These are phyloP conservation scores for Neostethus bicornis DNA, from an alignment of 2,797 vertebrate species.

Conservation along the genomic window DNA sequence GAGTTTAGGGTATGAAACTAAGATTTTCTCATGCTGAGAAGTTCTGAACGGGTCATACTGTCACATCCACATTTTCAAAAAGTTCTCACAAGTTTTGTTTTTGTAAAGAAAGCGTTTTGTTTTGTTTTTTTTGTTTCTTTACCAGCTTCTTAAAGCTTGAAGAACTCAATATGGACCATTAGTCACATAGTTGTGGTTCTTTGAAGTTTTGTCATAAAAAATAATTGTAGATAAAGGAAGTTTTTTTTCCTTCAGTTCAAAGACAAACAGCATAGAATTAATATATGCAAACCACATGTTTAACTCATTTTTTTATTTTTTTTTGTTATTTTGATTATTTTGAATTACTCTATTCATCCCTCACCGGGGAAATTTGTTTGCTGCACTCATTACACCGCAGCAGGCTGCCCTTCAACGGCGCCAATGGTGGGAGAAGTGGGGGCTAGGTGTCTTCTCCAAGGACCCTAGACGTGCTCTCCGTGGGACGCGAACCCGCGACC, in stretches of 20 bases:
- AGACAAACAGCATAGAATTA: not conserved
- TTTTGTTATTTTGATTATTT: no score
- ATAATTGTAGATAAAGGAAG: not conserved
- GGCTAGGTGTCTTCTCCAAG: no score
- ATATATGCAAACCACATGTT: not conserved
- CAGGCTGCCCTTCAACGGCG: no score
- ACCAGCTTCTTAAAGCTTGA: not conserved
- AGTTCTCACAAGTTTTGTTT: not conserved
- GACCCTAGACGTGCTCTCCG: no score
- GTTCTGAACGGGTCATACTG: not conserved
- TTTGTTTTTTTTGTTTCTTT: not conserved
- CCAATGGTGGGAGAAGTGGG: no score
- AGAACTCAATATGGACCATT: not conserved
- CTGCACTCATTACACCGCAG: no score
- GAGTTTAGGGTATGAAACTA: constrained; percentile 56
- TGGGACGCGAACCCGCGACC: no score
- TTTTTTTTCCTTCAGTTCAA: not conserved
- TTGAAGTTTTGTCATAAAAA: not conserved
- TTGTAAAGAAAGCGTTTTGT: not conserved
- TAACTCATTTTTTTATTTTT: no score
- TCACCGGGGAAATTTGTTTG: no score
- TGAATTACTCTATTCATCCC: not conserved
- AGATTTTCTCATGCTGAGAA: not conserved
- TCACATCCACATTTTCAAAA: not conserved
- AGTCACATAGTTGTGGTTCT: not conserved